phyloP scores from a whole-genome alignment of 2,113 vertebrate species.

The Brienomyrus brachyistius region DNA sequence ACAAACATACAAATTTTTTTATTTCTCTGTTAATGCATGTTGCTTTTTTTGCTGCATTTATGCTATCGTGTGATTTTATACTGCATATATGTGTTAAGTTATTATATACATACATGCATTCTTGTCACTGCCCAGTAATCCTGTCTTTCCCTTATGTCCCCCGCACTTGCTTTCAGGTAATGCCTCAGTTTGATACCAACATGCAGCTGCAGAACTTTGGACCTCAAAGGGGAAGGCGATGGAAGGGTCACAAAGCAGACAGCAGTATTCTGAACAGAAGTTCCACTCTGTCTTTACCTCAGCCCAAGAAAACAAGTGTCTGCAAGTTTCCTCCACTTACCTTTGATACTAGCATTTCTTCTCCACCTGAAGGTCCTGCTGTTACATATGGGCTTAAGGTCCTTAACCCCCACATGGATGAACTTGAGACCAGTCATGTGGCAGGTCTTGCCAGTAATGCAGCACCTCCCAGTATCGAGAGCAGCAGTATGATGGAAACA shows the following conservation, averaged over 20 bases:
- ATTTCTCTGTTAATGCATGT: neutral
- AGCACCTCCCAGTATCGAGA: neutral
- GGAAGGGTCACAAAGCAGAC: conserved; percentile 19
- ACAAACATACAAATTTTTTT: neutral
- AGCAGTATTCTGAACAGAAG: conserved; percentile 39
- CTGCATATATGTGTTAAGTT: neutral
- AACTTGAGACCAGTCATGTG: neutral
- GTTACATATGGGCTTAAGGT: conserved; percentile 3
- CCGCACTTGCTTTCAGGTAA: conserved; percentile 57
- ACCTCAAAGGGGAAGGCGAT: conserved; percentile 28
- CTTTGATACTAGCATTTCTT: conserved; percentile 49
- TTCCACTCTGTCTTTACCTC: conserved; percentile 31
- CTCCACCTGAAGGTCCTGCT: conserved; percentile 24
- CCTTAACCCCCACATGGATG: neutral
- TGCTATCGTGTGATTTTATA: neutral
- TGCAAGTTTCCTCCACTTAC: conserved; percentile 64
- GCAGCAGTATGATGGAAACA: conserved; percentile 10
- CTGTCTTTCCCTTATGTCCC: neutral
- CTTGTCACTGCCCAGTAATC: neutral
- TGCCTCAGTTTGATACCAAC: conserved; percentile 69
- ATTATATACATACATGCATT: neutral
- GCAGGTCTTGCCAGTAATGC: conserved; percentile 3
- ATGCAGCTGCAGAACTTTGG: conserved; percentile 23
- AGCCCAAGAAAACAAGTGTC: conserved; percentile 42
- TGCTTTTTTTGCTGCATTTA: neutral